Conservation (phyloP, 2,888 invertebrate species). For the Crocallis elinguaria region DNA sequence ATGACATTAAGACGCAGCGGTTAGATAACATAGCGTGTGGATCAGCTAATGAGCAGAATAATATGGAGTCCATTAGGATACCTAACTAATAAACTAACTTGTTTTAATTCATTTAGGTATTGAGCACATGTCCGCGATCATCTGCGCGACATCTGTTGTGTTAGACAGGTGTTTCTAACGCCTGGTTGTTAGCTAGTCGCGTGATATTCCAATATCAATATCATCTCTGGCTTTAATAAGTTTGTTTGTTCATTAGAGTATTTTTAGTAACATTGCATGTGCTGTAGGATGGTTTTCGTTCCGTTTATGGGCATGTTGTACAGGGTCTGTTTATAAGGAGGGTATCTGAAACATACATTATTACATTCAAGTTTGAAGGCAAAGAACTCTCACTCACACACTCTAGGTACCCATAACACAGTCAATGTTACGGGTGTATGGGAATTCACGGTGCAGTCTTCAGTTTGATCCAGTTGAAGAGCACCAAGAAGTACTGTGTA, state of each 20-base stretch:
- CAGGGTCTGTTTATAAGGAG: not conserved
- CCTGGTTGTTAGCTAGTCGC: conserved; percentile 39
- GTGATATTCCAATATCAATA: conserved; percentile 7
- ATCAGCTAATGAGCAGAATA: conserved; percentile 47
- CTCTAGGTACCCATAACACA: no score
- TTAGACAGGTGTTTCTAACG: conserved; percentile 79
- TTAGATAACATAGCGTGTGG: conserved; percentile 45
- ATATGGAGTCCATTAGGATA: conserved; percentile 43
- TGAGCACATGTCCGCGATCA: conserved; percentile 55
- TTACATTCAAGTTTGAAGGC: no score
- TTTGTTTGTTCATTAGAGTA: conserved; percentile 12
- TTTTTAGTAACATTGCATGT: not conserved
- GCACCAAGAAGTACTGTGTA: no score
- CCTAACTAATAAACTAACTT: conserved; percentile 44
- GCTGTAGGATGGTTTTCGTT: no score
- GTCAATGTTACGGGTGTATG: no score
- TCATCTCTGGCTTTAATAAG: not conserved
- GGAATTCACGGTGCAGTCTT: no score
- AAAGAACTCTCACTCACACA: no score
- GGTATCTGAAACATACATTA: no score
- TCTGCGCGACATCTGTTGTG: conserved; percentile 63
- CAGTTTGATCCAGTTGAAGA: no score
- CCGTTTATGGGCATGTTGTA: no score
- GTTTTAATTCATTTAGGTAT: conserved; percentile 34
- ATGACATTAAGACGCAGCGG: conserved; percentile 33